Conservation (phyloP, 2,888 invertebrate genomes). For the Caenorhabditis macrosperma region DNA sequence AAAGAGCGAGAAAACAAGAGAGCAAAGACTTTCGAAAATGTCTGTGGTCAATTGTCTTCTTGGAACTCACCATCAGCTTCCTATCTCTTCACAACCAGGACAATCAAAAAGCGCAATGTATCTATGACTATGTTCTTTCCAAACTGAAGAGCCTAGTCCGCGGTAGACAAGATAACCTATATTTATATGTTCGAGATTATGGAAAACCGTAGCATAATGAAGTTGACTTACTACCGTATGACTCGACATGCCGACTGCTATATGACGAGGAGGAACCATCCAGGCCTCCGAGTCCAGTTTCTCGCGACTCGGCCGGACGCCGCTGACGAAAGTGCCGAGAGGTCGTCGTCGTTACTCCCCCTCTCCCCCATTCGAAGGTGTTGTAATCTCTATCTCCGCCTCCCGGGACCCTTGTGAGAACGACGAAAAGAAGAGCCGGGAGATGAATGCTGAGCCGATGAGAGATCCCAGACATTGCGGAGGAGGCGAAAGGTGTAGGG, state of each 20-base stretch:
- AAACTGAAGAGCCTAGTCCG: too few relatives aligned
- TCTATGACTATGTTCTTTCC: too few relatives aligned
- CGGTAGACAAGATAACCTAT: too few relatives aligned
- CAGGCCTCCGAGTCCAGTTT: too few relatives aligned
- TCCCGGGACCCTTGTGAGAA: conserved; percentile 36
- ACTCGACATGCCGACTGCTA: too few relatives aligned
- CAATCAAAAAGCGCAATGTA: too few relatives aligned
- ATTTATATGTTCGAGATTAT: too few relatives aligned
- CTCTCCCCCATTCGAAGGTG: conserved; percentile 18
- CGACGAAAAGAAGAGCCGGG: conserved; percentile 28
- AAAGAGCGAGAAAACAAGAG: neutral
- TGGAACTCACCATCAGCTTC: too few relatives aligned
- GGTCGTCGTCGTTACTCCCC: conserved; percentile 32
- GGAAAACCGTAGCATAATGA: too few relatives aligned
- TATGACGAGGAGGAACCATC: too few relatives aligned
- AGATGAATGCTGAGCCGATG: conserved; percentile 32
- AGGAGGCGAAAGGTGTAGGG: conserved; percentile 55
- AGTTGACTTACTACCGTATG: neutral
- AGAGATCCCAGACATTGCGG: conserved; percentile 42
- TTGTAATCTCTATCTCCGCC: conserved; percentile 48
- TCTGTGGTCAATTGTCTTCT: too few relatives aligned
- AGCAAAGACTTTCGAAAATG: neutral
- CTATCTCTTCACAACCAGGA: too few relatives aligned
- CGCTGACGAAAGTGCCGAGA: conserved; percentile 50
- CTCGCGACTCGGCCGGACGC: neutral